These are phyloP conservation scores for Camponotus vicinus DNA, from an alignment of 1,140 invertebrate genomes.

Conservation along the genomic window DNA sequence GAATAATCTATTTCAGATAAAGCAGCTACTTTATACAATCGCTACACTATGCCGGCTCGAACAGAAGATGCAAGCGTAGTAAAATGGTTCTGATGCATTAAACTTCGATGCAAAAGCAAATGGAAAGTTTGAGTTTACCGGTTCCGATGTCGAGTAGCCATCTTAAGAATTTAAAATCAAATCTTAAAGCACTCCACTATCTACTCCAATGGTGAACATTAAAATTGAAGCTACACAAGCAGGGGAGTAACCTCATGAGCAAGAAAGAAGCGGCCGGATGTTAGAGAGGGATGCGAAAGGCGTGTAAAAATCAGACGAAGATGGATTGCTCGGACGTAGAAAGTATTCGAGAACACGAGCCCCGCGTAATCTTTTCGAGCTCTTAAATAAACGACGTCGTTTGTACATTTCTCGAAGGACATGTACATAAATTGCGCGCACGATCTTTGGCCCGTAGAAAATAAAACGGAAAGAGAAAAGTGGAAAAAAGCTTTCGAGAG, in stretches of 20 bases:
- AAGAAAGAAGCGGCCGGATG: neutral
- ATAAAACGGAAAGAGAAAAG: slow-evolving; percentile 25
- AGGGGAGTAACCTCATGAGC: slow-evolving; percentile 6
- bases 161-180: slow-evolving; percentile 54
- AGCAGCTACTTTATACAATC: slow-evolving; percentile 42
- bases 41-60: neutral
- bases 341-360: slow-evolving; percentile 44
- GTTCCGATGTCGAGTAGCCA: slow-evolving; percentile 40
- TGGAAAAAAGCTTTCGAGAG: slow-evolving; percentile 16
- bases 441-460: slow-evolving; percentile 52
- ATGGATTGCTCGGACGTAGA: slow-evolving; percentile 34
- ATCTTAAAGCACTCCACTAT: slow-evolving; percentile 38
- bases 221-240: slow-evolving; percentile 47
- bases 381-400: slow-evolving; percentile 72
- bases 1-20: slow-evolving; percentile 21
- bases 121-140: slow-evolving; percentile 52
- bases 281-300: neutral
- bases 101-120: slow-evolving; percentile 49
- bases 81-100: slow-evolving; percentile 36
- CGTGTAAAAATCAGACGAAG: slow-evolving; percentile 47
- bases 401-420: slow-evolving; percentile 66
- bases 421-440: slow-evolving; percentile 56
- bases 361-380: slow-evolving; percentile 60
- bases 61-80: neutral
- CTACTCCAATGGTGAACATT: slow-evolving; percentile 23